Base-by-base conservation (phyloP, 2,888 invertebrate species). In the Scaptomyza parva region DNA sequence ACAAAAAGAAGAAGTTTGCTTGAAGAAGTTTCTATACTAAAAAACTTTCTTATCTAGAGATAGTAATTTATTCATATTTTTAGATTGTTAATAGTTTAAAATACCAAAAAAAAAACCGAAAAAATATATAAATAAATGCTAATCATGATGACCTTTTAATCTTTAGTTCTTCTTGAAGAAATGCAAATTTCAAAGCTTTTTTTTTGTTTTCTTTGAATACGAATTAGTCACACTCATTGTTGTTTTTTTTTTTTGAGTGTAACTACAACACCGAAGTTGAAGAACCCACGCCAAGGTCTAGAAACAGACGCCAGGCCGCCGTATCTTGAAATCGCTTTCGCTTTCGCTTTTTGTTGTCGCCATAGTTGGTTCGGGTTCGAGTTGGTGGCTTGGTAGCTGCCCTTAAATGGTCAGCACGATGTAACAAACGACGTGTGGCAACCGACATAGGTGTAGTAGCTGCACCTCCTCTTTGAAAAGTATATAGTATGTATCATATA, bases 261-360 rank as follows among this genome's bases (percentile, higher is more conserved):
- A 60, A 11, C 20, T 40, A 24, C 61, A 45, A 61, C 8, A 40
- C 30, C 17, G 20, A 62, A 77, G 84, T 88, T 84, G 84, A 84
- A 84, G 86, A 88, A 88, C 88, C 84, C 78, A 66, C 84, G 60
- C 63, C 84, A 84, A 84, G 84, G 84, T 88, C 88, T 76, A 22
- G 37, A 18, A 18, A 43, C 33, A 51, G 58, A 63, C 52, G 53
- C 24, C 63, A n/a, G 66, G 4, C 6, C 33, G 33, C 9, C 28
- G 9, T 37, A 8, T 43, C 70, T 70, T 53, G 70, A 62, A 83
- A 82, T 68, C 82, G 82, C 82, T 83, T 88, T 88, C 82, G 82
- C 82, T 83, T 88, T 88, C 83, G 88, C 86, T 88, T 83, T 83
- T 88, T 83, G 69, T 39, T 44, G 54, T 63, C 35, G 66, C 50